Evolutionary conservation across 2,113 vertebrate genomes (phyloP).

Genomic region (Onychorhynchus coronatus): DNA sequence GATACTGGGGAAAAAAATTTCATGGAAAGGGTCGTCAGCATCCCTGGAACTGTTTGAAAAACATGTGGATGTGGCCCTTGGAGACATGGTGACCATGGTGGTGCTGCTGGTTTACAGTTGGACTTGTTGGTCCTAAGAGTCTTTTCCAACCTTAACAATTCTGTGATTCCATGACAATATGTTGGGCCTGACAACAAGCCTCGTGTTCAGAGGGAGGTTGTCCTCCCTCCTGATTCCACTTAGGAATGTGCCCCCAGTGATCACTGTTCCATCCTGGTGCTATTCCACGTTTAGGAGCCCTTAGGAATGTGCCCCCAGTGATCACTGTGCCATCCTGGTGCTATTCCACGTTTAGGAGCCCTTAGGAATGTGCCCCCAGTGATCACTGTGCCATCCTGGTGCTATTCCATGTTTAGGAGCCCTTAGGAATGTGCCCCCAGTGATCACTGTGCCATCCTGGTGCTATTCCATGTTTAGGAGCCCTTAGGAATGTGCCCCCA

Average conservation of each 20-base stretch:
- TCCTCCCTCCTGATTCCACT: neutral
- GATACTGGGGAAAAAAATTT: too few species aligned
- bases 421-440: neutral
- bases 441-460: accelerated
- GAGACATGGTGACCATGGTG: neutral
- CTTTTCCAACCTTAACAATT: too few species aligned
- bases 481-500: too few species aligned
- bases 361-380: accelerated
- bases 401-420: neutral
- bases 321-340: neutral
- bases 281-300: neutral
- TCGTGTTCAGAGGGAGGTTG: too few species aligned
- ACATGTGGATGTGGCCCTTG: too few species aligned
- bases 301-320: neutral
- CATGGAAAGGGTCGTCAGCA: neutral
- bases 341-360: accelerated
- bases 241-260: accelerated
- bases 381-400: accelerated
- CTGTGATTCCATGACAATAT: neutral
- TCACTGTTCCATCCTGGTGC: neutral
- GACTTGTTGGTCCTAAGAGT: neutral
- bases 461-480: neutral
- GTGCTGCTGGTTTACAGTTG: neutral
- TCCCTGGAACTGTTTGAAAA: neutral
- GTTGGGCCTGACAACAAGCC: accelerated